Evolutionary conservation across 2,888 invertebrate species (phyloP), one percentile per base, ranked within the genome.

Genomic region (Limnephilus marmoratus): DNA sequence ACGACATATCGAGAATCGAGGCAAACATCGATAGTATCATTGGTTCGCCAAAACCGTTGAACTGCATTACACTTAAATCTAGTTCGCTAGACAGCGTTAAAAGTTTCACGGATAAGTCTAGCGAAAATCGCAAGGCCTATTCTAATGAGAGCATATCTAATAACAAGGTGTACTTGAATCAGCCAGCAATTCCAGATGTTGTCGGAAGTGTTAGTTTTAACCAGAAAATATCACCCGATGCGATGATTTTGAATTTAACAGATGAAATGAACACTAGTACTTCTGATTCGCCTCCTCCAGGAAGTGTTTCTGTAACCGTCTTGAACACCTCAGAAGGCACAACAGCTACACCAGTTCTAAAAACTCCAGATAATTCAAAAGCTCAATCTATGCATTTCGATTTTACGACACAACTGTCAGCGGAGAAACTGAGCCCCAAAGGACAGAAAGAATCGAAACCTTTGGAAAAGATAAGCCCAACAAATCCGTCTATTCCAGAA

Each of bases 51-150:
- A 96, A 96, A 94, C 96, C 96, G 93, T 95, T 96, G 92, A 95
- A 96, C 94, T 94, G 96, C 93, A 95, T 96, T 94, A 95, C 96
- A 95, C 95, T 96, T 94, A 96, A 96, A 94, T 96, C 96, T 94
- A 96, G 95, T 95, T 97, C 97, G 92, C 95, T 97, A 94, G 97
- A 97, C 94, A 97, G 97, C 94, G 95, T 97, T 94, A 96, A 97
- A 94, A 96, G 96, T 94, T 96, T 96, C 94, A 96, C 96, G 18
- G 96, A 96, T 93, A 96, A 95, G 94, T 94, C 95, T 83, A 94
- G 95, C 37, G 96, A 96, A 45, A 95, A 95, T 94, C 94, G 96
- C 81, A 96, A 96, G 94, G 96, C 96, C 2, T 95, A 96, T 94
- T 96, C 96, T 9, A 96, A 96, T 12, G 96, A 96, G 94, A 96